Percentiles rank a stretch among this genome's conserved stretches.
These are phyloP conservation scores for Drosophila pachea DNA, from an alignment of 1,140 invertebrate species.

Conservation along the genomic window DNA sequence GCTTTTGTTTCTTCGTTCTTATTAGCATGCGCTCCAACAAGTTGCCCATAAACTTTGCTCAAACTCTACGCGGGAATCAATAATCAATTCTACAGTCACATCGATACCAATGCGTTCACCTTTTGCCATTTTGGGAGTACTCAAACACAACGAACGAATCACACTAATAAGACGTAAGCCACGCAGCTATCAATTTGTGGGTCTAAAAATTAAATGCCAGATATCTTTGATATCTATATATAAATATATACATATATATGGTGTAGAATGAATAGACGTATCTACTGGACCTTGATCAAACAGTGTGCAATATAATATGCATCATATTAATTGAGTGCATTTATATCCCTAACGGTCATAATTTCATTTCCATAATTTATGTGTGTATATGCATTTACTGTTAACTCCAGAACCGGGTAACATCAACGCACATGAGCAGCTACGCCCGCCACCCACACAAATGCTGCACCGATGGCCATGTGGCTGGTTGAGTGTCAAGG, in stretches of 20 bases:
- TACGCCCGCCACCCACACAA: conserved; percentile 4
- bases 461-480: conserved; percentile 41
- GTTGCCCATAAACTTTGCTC: conserved; percentile 59
- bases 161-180: background rate
- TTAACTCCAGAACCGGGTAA: conserved; percentile 1
- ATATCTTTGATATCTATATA: too few relatives aligned
- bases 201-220: too few relatives aligned
- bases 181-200: too few relatives aligned
- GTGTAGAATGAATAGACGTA: too few relatives aligned
- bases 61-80: conserved; percentile 54
- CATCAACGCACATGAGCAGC: conserved; percentile 3
- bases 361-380: background rate
- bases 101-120: conserved; percentile 13
- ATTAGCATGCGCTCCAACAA: conserved; percentile 48
- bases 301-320: background rate
- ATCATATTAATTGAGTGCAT: background rate
- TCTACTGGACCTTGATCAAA: too few relatives aligned
- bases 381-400: conserved; percentile 1
- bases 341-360: background rate
- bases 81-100: conserved; percentile 47
- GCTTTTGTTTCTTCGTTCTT: conserved; percentile 44
- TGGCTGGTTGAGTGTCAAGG: conserved; percentile 54
- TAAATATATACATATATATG: too few relatives aligned
- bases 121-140: background rate
- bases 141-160: background rate